Evolutionary conservation across 2,797 vertebrate species (phyloP), one percentile per base, ranked within the genome.

Genomic region (Sphenodon punctatus): DNA sequence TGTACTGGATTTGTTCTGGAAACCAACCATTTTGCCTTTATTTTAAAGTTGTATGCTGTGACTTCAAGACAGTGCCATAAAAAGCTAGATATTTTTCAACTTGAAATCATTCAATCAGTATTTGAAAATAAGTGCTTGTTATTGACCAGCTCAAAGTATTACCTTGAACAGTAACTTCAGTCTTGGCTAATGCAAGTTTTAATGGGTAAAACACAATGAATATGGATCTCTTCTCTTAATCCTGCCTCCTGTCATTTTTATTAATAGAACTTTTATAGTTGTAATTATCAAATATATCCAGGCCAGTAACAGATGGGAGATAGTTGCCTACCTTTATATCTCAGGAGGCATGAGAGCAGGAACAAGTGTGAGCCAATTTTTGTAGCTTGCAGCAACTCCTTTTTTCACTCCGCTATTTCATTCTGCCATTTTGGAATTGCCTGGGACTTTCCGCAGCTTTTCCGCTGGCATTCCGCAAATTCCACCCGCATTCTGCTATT

Each of bases 1-100:
- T 65, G 71, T 61, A 80, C 82, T 48, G 82, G 60, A 86, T 80
- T 76, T 78, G 78, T 67, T 14, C 25, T 48, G n/a, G n/a, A n/a
- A n/a, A n/a, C n/a, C n/a, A n/a, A n/a, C n/a, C n/a, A n/a, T n/a
- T n/a, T n/a, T n/a, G n/a, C n/a, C n/a, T n/a, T n/a, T n/a, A n/a
- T n/a, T n/a, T n/a, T n/a, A n/a, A n/a, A 16, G 48, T 8, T 38
- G 20, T 11, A 32, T 41, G 12, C 19, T 36, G 20, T 36, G 55
- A 32, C 12, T 58, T 58, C 55, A 58, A 19, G 58, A 7, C 20
- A 58, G 12, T 58, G 19, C 8, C 36, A 23, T 55, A 58, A 56
- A 23, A 8, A 45, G 8, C 15, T 7, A 23, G 1, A 25, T 82
- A 34, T 51, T 34, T 78, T 72, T 61, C 77, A 9, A 43, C 17